Percentiles rank a stretch among this genome's conserved stretches.
Conservation (phyloP, 2,888 invertebrate species). For the Ochropacha duplaris region DNA sequence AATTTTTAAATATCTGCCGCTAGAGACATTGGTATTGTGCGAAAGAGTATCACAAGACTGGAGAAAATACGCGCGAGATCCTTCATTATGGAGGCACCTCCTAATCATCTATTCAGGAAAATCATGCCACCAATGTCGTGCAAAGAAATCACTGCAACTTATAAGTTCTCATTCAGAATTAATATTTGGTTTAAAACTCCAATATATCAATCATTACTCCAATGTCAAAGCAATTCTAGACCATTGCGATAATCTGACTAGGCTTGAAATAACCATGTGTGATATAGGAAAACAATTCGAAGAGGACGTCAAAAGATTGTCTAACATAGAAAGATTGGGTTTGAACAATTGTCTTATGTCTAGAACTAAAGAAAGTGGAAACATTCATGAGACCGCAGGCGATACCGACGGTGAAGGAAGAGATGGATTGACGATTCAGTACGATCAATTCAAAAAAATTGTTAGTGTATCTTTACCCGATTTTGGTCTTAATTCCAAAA, state of each 20-base stretch:
- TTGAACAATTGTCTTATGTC: conserved; percentile 67
- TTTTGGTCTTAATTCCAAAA: conserved; percentile 62
- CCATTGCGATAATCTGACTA: conserved; percentile 58
- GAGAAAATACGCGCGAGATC: conserved; percentile 58
- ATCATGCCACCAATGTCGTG: conserved; percentile 59
- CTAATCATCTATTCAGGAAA: conserved; percentile 64
- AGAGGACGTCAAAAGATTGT: conserved; percentile 56
- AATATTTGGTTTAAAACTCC: conserved; percentile 60
- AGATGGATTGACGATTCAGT: conserved; percentile 53
- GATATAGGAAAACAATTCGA: conserved; percentile 60
- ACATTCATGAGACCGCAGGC: not conserved
- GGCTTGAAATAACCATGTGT: conserved; percentile 73
- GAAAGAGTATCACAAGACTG: conserved; percentile 66
- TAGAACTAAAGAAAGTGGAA: conserved; percentile 4
- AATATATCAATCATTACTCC: conserved; percentile 65
- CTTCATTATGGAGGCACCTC: conserved; percentile 59
- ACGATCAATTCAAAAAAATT: conserved; percentile 58
- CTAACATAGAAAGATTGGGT: conserved; percentile 59
- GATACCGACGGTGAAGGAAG: conserved; percentile 21
- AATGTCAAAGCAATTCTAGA: conserved; percentile 55
- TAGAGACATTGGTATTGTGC: conserved; percentile 59
- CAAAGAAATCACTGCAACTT: conserved; percentile 52
- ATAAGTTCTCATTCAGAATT: conserved; percentile 56
- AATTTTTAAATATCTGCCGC: conserved; percentile 63
- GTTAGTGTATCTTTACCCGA: conserved; percentile 63